Conservation (phyloP, 2,797 vertebrate species). For the Sus cebifrons region DNA sequence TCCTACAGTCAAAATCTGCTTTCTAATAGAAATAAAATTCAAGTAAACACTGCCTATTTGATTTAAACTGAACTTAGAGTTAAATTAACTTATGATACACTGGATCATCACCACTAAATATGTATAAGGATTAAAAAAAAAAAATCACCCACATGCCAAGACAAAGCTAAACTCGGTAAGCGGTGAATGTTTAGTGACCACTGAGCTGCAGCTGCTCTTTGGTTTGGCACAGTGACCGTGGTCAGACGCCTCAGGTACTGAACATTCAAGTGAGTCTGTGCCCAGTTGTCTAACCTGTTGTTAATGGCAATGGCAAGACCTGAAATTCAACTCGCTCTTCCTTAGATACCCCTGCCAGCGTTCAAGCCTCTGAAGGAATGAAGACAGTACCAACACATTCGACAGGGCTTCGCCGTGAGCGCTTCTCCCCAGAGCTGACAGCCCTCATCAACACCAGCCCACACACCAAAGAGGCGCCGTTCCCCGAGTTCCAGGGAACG, state of each 20-base stretch:
- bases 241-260: conserved; percentile 61
- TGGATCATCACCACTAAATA: conserved; percentile 71
- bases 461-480: conserved; percentile 66
- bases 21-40: conserved; percentile 87
- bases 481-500: background rate
- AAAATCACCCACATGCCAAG: conserved; percentile 83
- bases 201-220: conserved; percentile 87
- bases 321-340: conserved; percentile 68
- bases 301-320: conserved; percentile 65
- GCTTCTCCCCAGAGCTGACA: background rate
- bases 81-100: conserved; percentile 60
- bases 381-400: conserved; percentile 54
- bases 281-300: conserved; percentile 14
- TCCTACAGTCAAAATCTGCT: conserved; percentile 84
- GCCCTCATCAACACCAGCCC: conserved; percentile 14
- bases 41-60: conserved; percentile 88
- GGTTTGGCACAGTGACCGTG: conserved; percentile 84
- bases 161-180: conserved; percentile 85
- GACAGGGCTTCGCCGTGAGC: conserved; percentile 66
- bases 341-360: conserved; percentile 14
- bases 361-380: conserved; percentile 66
- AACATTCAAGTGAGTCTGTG: conserved; percentile 47
- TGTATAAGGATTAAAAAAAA: conserved; percentile 84
- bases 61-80: conserved; percentile 75
- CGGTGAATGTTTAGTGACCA: conserved; percentile 73